Conservation (phyloP, 2,797 vertebrate genomes). For the Odontamblyopus rebecca region DNA sequence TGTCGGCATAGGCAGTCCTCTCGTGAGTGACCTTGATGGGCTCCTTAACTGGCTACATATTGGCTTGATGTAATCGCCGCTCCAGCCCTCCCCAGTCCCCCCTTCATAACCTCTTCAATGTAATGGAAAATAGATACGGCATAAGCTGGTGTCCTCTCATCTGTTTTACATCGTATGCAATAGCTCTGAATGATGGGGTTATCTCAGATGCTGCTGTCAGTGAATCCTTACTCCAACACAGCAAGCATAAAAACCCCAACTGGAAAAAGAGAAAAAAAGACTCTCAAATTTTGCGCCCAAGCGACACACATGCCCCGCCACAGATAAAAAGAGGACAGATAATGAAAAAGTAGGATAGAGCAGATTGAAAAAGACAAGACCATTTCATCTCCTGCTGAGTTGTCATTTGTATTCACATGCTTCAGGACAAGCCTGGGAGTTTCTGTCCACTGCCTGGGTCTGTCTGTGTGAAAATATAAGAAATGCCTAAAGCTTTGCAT, state of each 20-base stretch:
- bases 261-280: neutral
- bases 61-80: conserved; percentile 54
- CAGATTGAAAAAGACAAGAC: conserved; percentile 18
- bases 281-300: neutral
- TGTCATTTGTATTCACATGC: conserved; percentile 19
- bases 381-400: conserved; percentile 18
- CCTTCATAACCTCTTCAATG: conserved; percentile 51
- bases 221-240: conserved; percentile 23
- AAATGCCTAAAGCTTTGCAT: neutral
- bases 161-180: conserved; percentile 66
- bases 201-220: conserved; percentile 42
- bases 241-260: conserved; percentile 7
- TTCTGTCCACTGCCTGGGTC: conserved; percentile 19
- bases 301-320: conserved; percentile 16
- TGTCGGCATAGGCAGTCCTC: conserved; percentile 16
- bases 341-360: conserved; percentile 20
- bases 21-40: conserved; percentile 40
- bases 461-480: conserved; percentile 3
- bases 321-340: conserved; percentile 38
- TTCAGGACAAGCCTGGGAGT: conserved; percentile 18
- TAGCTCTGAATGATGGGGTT: conserved; percentile 64
- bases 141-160: conserved; percentile 57
- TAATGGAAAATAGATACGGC: conserved; percentile 61
- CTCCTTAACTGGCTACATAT: conserved; percentile 31
- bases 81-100: conserved; percentile 18